A percentile compares a stretch with the other conserved stretches of the same genome.
Evolutionary conservation across 2,113 vertebrate species (phyloP).

Genomic region (Corvus moneduloides): DNA sequence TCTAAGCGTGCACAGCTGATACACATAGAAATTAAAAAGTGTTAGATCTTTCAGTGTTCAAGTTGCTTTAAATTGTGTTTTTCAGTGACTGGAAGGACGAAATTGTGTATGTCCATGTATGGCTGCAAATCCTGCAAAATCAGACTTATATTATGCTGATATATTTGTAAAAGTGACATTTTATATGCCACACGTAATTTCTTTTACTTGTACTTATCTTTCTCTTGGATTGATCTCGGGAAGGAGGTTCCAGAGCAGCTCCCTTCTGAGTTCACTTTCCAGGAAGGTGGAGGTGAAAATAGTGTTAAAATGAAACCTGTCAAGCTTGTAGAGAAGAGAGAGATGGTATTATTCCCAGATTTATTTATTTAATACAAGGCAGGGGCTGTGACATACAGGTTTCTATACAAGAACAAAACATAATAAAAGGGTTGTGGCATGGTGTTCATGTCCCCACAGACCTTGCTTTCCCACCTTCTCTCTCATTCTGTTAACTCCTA

Average conservation of each 20-base stretch:
- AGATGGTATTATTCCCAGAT: background rate
- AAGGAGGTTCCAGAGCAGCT: background rate
- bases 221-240: background rate
- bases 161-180: background rate
- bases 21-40: background rate
- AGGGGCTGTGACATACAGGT: background rate
- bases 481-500: background rate
- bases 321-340: background rate
- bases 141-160: background rate
- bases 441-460: background rate
- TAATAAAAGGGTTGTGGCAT: background rate
- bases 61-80: background rate
- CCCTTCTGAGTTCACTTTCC: background rate
- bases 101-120: background rate
- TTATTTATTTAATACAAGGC: background rate
- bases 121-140: background rate
- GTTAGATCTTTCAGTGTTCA: background rate
- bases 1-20: background rate
- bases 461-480: background rate
- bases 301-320: background rate
- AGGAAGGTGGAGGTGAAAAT: background rate
- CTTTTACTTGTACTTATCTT: background rate
- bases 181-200: background rate
- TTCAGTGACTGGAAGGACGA: background rate
- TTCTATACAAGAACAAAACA: background rate